Conservation (phyloP, 92 coral and sea anemone species). For the Isaurus tuberculatus region DNA sequence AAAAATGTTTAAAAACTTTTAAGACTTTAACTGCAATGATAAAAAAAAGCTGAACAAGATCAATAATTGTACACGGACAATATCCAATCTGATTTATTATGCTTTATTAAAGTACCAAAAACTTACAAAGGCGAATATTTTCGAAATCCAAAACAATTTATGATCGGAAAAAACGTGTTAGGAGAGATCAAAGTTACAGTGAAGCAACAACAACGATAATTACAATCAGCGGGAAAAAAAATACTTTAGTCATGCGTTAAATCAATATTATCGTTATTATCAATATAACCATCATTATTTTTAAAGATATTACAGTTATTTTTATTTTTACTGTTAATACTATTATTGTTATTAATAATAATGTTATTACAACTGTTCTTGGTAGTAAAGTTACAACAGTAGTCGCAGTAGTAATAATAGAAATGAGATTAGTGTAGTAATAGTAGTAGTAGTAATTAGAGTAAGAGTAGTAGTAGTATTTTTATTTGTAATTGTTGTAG, state of each 20-base stretch:
- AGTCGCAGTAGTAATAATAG: not conserved
- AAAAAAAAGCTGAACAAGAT: constrained; percentile 4
- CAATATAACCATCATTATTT: too few relatives aligned
- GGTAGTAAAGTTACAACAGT: not conserved
- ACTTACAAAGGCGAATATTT: not conserved
- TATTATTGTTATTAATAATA: too few relatives aligned
- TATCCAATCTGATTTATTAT: constrained; percentile 24
- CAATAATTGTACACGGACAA: not conserved
- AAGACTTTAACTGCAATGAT: not conserved
- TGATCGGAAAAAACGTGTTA: not conserved
- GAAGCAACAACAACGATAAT: not conserved
- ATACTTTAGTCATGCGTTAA: too few relatives aligned
- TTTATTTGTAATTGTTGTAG: not conserved
- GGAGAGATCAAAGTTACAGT: not conserved
- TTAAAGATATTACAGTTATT: too few relatives aligned
- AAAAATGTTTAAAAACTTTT: not conserved
- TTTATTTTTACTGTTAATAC: not conserved
- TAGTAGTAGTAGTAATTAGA: not conserved
- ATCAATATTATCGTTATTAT: too few relatives aligned
- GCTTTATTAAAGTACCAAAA: not conserved
- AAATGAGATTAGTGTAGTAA: too few relatives aligned
- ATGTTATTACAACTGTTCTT: too few relatives aligned
- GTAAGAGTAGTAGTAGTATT: not conserved
- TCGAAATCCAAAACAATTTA: not conserved
- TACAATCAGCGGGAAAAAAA: not conserved